Evolutionary conservation across 2,113 vertebrate species (phyloP).

Genomic region (Pipa parva): DNA sequence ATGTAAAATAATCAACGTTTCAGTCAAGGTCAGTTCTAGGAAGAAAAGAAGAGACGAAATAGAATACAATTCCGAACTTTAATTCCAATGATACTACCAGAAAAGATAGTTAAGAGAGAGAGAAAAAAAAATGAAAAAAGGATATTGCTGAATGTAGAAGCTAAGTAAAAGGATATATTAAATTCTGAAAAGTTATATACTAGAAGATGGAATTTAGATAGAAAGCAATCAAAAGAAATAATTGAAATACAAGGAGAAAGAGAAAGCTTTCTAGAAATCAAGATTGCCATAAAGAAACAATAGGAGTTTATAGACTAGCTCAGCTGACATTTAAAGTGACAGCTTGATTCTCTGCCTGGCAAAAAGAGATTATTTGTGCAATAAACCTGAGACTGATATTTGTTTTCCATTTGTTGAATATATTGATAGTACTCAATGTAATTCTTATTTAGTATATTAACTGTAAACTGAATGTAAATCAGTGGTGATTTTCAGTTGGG

Average conservation of each 20-base stretch:
- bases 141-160: conserved; percentile 23
- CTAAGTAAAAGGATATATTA: conserved; percentile 26
- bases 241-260: conserved; percentile 23
- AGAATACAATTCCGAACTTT: conserved; percentile 25
- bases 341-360: too few species aligned
- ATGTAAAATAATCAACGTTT: conserved; percentile 10
- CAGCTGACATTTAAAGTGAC: too few species aligned
- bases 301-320: neutral
- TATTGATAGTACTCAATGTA: too few species aligned
- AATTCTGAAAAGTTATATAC: conserved; percentile 24
- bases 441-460: too few species aligned
- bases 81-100: conserved; percentile 16
- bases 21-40: conserved; percentile 12
- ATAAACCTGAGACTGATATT: too few species aligned
- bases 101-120: conserved; percentile 28
- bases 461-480: too few species aligned
- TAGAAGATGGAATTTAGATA: conserved; percentile 36
- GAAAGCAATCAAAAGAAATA: conserved; percentile 34
- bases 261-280: conserved; percentile 15
- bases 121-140: conserved; percentile 32
- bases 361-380: too few species aligned
- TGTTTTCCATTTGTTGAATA: too few species aligned
- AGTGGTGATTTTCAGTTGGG: too few species aligned
- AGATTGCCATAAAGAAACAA: neutral
- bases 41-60: conserved; percentile 8